Base-by-base conservation (phyloP, 2,113 vertebrate genomes). In the Menidia beryllina region DNA sequence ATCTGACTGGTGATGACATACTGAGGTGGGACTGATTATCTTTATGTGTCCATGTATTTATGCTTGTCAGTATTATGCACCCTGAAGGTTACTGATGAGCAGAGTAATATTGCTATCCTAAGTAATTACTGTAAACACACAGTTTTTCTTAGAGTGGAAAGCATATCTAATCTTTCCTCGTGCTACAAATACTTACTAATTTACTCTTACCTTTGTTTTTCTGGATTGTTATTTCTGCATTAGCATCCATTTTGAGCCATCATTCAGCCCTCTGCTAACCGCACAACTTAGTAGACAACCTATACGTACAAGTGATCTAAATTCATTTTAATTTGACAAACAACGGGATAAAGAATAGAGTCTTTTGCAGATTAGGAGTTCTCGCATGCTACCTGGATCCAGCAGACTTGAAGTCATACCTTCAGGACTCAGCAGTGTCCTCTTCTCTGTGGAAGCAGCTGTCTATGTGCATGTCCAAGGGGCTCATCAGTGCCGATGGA, bases 321-420 rank as follows among this genome's bases (percentile, higher is more conserved):
- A 2, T 48, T 53, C 20, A 50, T 39, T 58, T 59, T 24, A 14
- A 52, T 49, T 25, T 14, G 41, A 25, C 41, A 12, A 24, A 30
- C 6, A 59, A 21, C 62, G 30, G 69, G 61, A 50, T 78, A 26
- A 69, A 58, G 20, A 41, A 41, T 15, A 0, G 26, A 67, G 20
- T 66, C 14, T 60, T 61, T 77, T 76, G 64, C 86, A 96, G 96
- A 85, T 88, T 97, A 54, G 95, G 96, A 41, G 65, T 89, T 45
- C 91, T 97, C 0, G 89, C 91, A 1, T 97, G 96, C 82, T 96
- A 96, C 89, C 73, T 96, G 89, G 95, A 90, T 67, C 92, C 93
- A 2, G 92, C 92, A 43, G 93, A 95, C 8, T 85, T 97, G 47
- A 91, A 88, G 59, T 86, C 81, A 19, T 85, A 94, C 82, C 90